These are phyloP conservation scores for Lucifuga dentata DNA, from an alignment of 2,113 vertebrate genomes.

Conservation along the genomic window DNA sequence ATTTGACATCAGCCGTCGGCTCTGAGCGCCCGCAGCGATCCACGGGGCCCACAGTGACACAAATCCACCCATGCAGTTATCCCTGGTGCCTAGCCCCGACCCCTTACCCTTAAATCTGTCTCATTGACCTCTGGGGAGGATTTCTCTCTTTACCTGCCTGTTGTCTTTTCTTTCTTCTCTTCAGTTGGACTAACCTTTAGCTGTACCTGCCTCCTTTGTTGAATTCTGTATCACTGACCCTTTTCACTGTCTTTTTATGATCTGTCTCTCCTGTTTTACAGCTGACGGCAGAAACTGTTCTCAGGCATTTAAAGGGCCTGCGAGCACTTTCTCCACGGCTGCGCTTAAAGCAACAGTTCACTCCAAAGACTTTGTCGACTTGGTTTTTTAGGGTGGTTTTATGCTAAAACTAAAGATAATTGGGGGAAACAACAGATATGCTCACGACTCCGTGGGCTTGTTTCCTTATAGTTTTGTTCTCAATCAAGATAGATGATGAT, in stretches of 20 bases:
- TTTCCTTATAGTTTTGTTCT: too few species aligned
- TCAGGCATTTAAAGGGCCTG: conserved; percentile 41
- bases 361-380: conserved; percentile 26
- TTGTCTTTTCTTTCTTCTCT: conserved; percentile 31
- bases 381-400: too few species aligned
- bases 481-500: too few species aligned
- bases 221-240: conserved; percentile 44
- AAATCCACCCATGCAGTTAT: conserved; percentile 48
- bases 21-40: conserved; percentile 7
- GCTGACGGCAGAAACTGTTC: conserved; percentile 55
- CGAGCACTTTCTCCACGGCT: conserved; percentile 57
- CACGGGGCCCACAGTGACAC: conserved; percentile 69
- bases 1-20: neutral
- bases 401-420: too few species aligned
- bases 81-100: conserved; percentile 30
- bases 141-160: conserved; percentile 58
- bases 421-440: too few species aligned
- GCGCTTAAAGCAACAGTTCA: conserved; percentile 70
- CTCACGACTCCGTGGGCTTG: too few species aligned
- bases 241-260: conserved; percentile 24
- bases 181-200: conserved; percentile 68
- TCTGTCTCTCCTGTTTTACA: conserved; percentile 37
- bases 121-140: conserved; percentile 57
- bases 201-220: conserved; percentile 74
- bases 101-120: conserved; percentile 60